phyloP scores from a whole-genome alignment of 2,113 vertebrate species.

The Lampris megalopsis region DNA sequence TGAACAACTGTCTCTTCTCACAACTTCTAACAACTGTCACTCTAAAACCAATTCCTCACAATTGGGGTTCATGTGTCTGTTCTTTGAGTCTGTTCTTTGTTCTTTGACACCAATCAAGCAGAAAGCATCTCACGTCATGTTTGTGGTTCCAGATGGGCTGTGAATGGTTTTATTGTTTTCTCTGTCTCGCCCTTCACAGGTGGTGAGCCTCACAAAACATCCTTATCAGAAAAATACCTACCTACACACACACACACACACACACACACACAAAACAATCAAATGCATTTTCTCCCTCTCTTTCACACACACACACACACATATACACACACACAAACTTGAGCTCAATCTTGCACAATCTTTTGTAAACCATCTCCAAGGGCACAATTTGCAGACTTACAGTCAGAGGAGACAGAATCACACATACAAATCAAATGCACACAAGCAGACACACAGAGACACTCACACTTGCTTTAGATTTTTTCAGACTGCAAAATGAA shows the following conservation, averaged over 20 bases:
- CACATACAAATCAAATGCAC: not conserved
- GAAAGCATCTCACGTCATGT: not conserved
- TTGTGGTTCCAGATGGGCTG: not conserved
- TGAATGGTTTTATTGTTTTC: not conserved
- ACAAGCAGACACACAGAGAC: conserved; percentile 3
- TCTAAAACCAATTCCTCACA: conserved; percentile 17
- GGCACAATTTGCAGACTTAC: too few relatives aligned
- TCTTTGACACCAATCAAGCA: conserved; percentile 5
- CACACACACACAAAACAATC: not conserved
- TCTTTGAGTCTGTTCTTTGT: conserved; percentile 3
- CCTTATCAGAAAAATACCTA: conserved; percentile 10
- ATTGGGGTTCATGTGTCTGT: not conserved
- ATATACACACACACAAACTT: too few relatives aligned
- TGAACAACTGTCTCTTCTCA: too few relatives aligned
- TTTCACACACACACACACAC: not conserved
- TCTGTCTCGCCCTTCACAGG: not conserved
- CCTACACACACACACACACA: not conserved
- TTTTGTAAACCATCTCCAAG: too few relatives aligned
- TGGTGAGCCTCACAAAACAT: not conserved
- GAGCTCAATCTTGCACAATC: too few relatives aligned
- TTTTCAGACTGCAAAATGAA: not conserved
- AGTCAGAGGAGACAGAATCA: not conserved
- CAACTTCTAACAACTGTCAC: not conserved
- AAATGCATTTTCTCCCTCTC: not conserved
- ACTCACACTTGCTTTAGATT: not conserved